Evolutionary conservation across 2,888 invertebrate genomes (phyloP), one percentile per base, ranked within the genome.

Genomic region (Syrphus vitripennis): DNA sequence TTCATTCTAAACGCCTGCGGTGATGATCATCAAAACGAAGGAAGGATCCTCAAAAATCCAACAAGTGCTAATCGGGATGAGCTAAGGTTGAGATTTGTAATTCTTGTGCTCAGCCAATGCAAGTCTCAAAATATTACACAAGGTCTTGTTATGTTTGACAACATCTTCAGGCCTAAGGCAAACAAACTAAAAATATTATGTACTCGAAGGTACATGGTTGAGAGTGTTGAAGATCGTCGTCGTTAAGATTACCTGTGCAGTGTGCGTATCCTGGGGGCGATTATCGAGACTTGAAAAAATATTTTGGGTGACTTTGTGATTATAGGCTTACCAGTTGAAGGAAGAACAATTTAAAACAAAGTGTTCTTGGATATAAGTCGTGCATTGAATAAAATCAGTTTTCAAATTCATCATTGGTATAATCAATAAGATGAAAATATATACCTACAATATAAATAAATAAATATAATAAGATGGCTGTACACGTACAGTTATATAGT

Each of bases 11-110:
- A 65, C 79, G 83, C 83, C 83, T 63, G 83, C 42, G 55, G 79
- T 57, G 80, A 80, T 63, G 83, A 79, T 78, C 59, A 53, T 40
- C 31, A 34, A 21, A 34, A 19, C 19, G 31, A 34, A 57, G 0
- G 6, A 34, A 16, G 3, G 50, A 50, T 50, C 72, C 57, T 70
- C 50, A 40, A 19, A 12, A 59, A 42, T 9, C 63, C 57, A 70
- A 83, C 83, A 80, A 80, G 83, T 83, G 80, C 75, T 83, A 80
- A 83, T 79, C 79, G 42, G 83, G 83, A 83, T 83, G 74, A 83
- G 74, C 74, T 42, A 65, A 70, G 83, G 79, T 53, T 37, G 21
- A 55, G 53, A 53, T 61, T 80, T 81, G 40, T 61, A 69, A 59
- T 67, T 53, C 59, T 75, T 4, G 42, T 70, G 61, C 80, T 80